Percentiles rank a stretch among this genome's conserved stretches.
Evolutionary conservation across 2,888 invertebrate genomes (phyloP).

Genomic region (Gasteruption jaculator): DNA sequence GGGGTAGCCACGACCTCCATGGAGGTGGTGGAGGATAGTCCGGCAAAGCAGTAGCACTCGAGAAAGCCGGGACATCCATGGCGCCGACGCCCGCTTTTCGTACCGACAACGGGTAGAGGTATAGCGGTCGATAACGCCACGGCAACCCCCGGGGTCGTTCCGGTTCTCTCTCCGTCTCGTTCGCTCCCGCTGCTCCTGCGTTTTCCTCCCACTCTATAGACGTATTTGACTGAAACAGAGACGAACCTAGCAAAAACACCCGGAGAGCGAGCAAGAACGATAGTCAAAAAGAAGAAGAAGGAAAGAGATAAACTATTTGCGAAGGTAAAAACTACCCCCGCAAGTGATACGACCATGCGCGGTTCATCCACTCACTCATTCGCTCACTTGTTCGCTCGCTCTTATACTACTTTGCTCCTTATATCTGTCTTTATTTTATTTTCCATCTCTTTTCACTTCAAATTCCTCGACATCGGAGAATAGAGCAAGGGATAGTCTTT

Average conservation of each 20-base stretch:
- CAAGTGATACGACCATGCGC: no score
- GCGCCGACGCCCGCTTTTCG: constrained; percentile 36
- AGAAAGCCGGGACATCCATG: constrained; percentile 34
- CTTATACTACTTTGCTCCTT: constrained; percentile 8
- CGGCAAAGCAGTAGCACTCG: no score
- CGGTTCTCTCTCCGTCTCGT: constrained; percentile 31
- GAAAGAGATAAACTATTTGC: no score
- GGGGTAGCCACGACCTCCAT: constrained; percentile 32
- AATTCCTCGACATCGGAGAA: no score
- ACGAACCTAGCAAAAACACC: constrained; percentile 2
- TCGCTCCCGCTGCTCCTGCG: constrained; percentile 14
- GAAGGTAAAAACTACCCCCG: no score
- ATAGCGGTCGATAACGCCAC: constrained; percentile 41
- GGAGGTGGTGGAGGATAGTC: constrained; percentile 31
- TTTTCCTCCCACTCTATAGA: constrained; percentile 8
- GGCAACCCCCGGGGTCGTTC: constrained; percentile 40
- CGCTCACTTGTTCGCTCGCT: constrained; percentile 16
- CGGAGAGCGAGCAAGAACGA: no score
- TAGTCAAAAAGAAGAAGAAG: no score
- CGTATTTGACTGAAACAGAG: not conserved
- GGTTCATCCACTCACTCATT: constrained; percentile 16
- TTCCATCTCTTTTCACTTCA: constrained; percentile 5
- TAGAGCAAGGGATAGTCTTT: no score
- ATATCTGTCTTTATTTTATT: constrained; percentile 13
- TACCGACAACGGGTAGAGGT: constrained; percentile 29